These are phyloP conservation scores for Noturus placidus DNA, from an alignment of 2,113 vertebrate genomes.

Conservation along the genomic window DNA sequence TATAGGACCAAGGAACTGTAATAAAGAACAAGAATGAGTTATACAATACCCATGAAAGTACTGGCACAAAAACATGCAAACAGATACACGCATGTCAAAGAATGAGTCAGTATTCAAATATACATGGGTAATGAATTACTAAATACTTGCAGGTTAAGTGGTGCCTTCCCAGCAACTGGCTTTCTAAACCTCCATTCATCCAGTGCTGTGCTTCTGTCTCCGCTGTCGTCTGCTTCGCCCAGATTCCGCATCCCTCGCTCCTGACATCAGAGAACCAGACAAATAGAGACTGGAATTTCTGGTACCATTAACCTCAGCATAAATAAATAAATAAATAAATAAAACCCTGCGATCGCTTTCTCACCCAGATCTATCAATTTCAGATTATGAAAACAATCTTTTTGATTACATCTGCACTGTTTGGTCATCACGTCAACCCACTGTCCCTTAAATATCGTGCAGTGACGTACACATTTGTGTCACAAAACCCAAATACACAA, in stretches of 20 bases:
- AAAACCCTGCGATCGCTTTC: not conserved
- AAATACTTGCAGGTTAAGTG: constrained; percentile 63
- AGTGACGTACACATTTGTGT: not conserved
- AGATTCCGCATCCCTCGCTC: constrained; percentile 37
- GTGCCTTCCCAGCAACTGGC: constrained; percentile 66
- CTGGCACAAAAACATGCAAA: constrained; percentile 34
- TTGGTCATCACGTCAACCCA: not conserved
- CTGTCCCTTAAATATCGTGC: not conserved
- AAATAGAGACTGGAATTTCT: constrained; percentile 39
- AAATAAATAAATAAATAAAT: not conserved
- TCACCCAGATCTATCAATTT: constrained; percentile 1
- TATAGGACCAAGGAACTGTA: constrained; percentile 16
- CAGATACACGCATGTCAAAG: constrained; percentile 6
- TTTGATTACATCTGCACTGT: constrained; percentile 3
- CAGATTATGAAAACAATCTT: not conserved
- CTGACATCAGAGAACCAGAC: constrained; percentile 42
- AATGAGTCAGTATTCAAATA: constrained; percentile 47
- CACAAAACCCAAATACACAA: not conserved
- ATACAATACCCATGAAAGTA: constrained; percentile 25
- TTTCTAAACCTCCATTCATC: constrained; percentile 42
- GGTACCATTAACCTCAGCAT: constrained; percentile 22
- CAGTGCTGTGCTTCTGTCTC: constrained; percentile 2
- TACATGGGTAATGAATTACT: constrained; percentile 59
- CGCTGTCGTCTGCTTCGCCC: constrained; percentile 21
- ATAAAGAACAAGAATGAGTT: constrained; percentile 13